A percentile compares a stretch with the other conserved stretches of the same genome.
Evolutionary conservation across 30 jellyfish, hydroid and myxozoan species (phyloP).

Genomic region (Sanderia malayensis): DNA sequence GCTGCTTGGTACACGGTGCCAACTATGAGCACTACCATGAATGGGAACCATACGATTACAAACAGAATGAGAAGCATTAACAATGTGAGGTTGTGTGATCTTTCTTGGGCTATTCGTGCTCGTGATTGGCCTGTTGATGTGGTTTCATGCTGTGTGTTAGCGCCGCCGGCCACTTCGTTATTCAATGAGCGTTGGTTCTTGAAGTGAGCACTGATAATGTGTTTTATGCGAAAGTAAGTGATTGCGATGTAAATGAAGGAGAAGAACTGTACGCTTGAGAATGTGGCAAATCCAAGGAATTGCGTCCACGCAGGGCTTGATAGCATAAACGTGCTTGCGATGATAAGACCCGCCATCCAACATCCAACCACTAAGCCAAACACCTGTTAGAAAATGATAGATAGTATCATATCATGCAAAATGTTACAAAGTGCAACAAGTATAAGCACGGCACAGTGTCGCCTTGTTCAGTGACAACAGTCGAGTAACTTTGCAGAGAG

Average conservation of each 20-base stretch:
- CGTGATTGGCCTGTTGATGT: not conserved
- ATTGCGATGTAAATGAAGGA: constrained; percentile 30
- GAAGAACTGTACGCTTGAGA: constrained; percentile 16
- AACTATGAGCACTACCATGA: constrained; percentile 25
- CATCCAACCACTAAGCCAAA: constrained; percentile 6
- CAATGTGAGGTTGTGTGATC: constrained; percentile 34
- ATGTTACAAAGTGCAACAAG: no score
- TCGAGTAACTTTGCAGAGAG: no score
- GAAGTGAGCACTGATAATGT: constrained; percentile 14
- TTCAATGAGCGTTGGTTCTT: not conserved
- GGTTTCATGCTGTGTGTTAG: no score
- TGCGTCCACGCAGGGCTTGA: constrained; percentile 21
- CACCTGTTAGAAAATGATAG: not conserved
- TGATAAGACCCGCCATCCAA: constrained; percentile 16
- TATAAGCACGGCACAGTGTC: no score
- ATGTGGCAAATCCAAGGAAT: constrained; percentile 52
- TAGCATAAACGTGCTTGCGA: constrained; percentile 38
- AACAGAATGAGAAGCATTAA: constrained; percentile 27
- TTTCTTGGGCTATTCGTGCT: constrained; percentile 8
- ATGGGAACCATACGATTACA: constrained; percentile 66
- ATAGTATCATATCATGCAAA: no score
- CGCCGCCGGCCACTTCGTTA: not conserved
- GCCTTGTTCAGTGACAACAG: no score
- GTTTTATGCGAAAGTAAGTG: constrained; percentile 28
- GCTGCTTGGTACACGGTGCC: constrained; percentile 34